phyloP scores from a whole-genome alignment of 2,797 vertebrate species.

The Semotilus atromaculatus region DNA sequence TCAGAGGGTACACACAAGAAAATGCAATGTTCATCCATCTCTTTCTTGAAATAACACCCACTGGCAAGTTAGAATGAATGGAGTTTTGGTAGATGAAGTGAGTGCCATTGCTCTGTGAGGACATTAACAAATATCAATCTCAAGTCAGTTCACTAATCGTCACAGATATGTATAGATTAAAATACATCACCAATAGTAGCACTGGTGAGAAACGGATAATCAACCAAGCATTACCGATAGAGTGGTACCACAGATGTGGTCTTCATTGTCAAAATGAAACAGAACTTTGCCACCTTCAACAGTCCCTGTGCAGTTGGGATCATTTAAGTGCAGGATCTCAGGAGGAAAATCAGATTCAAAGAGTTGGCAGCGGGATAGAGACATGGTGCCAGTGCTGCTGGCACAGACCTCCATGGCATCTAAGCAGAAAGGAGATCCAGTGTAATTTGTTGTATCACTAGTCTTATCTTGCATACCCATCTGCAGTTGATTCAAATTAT shows the following conservation, averaged over 20 bases:
- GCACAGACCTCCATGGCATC: constrained; percentile 23
- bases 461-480: too few relatives aligned
- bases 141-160: background rate
- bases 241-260: constrained; percentile 40
- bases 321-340: constrained; percentile 40
- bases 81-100: constrained; percentile 77
- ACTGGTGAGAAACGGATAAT: background rate
- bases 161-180: background rate
- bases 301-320: constrained; percentile 25
- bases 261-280: constrained; percentile 44
- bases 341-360: constrained; percentile 45
- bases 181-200: background rate
- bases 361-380: constrained; percentile 50
- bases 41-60: constrained; percentile 60
- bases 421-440: background rate
- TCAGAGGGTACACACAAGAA: constrained; percentile 69
- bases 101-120: constrained; percentile 72
- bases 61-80: constrained; percentile 61
- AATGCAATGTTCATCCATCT: constrained; percentile 66
- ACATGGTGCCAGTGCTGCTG: constrained; percentile 19
- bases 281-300: constrained; percentile 10
- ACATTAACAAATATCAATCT: background rate
- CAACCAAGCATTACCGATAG: background rate
- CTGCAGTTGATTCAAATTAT: background rate
- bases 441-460: background rate